Evolutionary conservation across 1,140 invertebrate species (phyloP).

Genomic region (Saccostrea echinata): DNA sequence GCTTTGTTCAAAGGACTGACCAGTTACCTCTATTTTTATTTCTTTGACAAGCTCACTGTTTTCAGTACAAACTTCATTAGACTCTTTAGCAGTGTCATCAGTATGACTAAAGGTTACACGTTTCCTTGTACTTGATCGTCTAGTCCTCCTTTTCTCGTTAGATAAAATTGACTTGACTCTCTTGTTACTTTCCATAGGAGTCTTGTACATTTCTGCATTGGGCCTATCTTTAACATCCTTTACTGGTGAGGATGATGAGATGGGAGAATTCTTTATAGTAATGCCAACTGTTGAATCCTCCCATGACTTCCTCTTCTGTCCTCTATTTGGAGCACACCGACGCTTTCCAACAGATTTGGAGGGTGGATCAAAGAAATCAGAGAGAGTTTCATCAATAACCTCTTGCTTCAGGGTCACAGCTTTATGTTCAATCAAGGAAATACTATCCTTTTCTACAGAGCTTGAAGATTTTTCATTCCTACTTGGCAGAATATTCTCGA

Average conservation of each 20-base stretch:
- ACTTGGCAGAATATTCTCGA: not conserved
- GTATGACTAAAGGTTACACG: constrained; percentile 44
- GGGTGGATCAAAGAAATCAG: constrained; percentile 69
- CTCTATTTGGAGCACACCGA: constrained; percentile 57
- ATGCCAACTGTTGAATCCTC: not conserved
- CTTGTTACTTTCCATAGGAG: constrained; percentile 44
- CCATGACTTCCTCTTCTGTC: constrained; percentile 50
- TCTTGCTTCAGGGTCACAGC: constrained; percentile 17
- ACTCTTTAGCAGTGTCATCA: constrained; percentile 4
- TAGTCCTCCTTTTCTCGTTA: constrained; percentile 40
- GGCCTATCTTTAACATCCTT: not conserved
- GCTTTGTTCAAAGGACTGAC: not conserved
- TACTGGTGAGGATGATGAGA: not conserved
- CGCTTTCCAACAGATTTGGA: constrained; percentile 56
- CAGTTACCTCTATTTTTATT: not conserved
- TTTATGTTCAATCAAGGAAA: not conserved
- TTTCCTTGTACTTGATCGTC: constrained; percentile 42
- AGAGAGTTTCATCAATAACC: constrained; percentile 58
- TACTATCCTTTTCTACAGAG: not conserved
- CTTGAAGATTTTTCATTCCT: not conserved
- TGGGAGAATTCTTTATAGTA: not conserved
- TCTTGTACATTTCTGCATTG: constrained; percentile 29
- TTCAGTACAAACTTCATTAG: not conserved
- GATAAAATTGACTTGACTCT: constrained; percentile 56
- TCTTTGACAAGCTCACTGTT: not conserved